Base-by-base conservation (phyloP, 1,140 invertebrate species). In the Trichomalopsis sarcophagae region DNA sequence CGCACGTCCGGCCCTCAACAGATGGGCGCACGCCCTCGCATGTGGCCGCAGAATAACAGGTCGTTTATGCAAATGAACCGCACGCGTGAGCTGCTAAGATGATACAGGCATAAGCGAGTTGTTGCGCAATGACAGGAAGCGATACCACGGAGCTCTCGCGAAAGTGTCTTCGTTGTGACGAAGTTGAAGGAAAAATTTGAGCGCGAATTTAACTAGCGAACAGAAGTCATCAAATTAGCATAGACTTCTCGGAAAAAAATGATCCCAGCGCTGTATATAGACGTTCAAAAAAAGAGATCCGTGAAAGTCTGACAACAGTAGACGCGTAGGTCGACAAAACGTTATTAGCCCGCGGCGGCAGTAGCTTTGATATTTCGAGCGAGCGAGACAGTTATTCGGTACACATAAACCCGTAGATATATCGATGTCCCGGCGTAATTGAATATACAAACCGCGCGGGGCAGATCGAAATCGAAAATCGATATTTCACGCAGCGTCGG, bases 381-480 rank as follows among this genome's bases (percentile, higher is more conserved):
- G 36, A 30, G 17, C 6, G 69, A 71, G 30, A 33, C 27, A 71
- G 69, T 30, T 71, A 30, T 71, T 71, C 23, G 27, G 23, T 30
- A 71, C 23, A 14, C 11, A 71, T 7, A 71, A 71, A 71, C 30
- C 23, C 14, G 27, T 71, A 71, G 47, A n/a, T 36, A 40, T 47
- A 75, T 74, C 27, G 69, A 36, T 47, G 44, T 55, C n/a, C 33
- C n/a, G 33, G 1, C 23, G n/a, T 77, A 77, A 83, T 77, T 83
- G 62, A 69, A 77, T 83, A 68, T 77, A 77, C 68, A 83, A 77
- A 36, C 21, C 30, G 40, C 17, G 21, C 1, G 6, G 55, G 6
- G 55, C 21, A 82, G 44, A 82, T 82, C 17, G 23, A 36, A 62
- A 68, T 69, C 68, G 79, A 40, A 74, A 55, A 73, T 69, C 68